Evolutionary conservation across 2,888 invertebrate species (phyloP).

Genomic region (Scaptomyza parva): DNA sequence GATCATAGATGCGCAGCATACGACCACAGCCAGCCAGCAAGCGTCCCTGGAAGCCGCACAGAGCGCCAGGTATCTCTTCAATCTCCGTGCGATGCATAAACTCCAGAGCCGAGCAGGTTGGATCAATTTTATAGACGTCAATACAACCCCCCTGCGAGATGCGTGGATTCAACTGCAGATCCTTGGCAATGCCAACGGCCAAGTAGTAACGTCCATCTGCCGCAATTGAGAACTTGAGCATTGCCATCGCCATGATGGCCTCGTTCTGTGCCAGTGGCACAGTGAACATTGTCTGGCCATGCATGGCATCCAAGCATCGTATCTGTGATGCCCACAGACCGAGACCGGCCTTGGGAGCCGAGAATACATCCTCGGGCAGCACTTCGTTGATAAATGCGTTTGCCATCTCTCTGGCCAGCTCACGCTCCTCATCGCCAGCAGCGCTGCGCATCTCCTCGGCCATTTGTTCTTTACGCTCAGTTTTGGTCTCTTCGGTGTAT

Average conservation of each 20-base stretch:
- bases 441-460: slow-evolving; percentile 99
- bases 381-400: slow-evolving; percentile 98
- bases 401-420: slow-evolving; percentile 98
- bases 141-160: slow-evolving; percentile 93
- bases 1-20: slow-evolving; percentile 96
- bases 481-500: slow-evolving; percentile 98
- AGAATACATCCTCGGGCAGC: slow-evolving; percentile 96
- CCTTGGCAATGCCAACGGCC: slow-evolving; percentile 97
- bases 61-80: slow-evolving; percentile 95
- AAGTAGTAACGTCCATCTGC: slow-evolving; percentile 86
- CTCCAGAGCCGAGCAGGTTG: slow-evolving; percentile 93
- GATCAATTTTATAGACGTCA: slow-evolving; percentile 91
- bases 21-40: slow-evolving; percentile 96
- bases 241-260: slow-evolving; percentile 94
- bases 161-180: slow-evolving; percentile 94
- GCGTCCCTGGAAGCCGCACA: slow-evolving; percentile 96
- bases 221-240: slow-evolving; percentile 91
- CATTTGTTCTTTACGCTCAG: slow-evolving; percentile 95
- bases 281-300: slow-evolving; percentile 91
- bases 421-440: slow-evolving; percentile 97
- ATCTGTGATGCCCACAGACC: slow-evolving; percentile 98
- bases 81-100: slow-evolving; percentile 96
- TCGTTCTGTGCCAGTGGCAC: slow-evolving; percentile 97
- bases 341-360: slow-evolving; percentile 97
- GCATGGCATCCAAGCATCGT: slow-evolving; percentile 93